A percentile compares a stretch with the other conserved stretches of the same genome.
These are phyloP conservation scores for Herminia tarsipennalis DNA, from an alignment of 2,888 invertebrate genomes.

Conservation along the genomic window DNA sequence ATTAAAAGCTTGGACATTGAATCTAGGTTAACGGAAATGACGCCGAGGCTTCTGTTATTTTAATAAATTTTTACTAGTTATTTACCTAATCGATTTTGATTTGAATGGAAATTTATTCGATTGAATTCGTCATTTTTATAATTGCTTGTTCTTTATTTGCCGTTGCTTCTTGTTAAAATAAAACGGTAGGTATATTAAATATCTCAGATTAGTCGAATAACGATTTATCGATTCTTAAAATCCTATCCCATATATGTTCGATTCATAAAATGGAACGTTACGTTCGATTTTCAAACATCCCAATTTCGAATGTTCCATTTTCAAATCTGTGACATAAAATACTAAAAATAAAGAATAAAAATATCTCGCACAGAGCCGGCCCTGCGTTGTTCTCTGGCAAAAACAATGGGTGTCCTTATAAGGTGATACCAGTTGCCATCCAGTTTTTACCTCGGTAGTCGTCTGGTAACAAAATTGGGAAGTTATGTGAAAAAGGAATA, in stretches of 20 bases:
- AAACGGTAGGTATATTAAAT: too few relatives aligned
- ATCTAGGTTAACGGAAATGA: slow-evolving; percentile 37
- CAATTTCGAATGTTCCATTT: neutral
- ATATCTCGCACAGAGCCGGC: slow-evolving; percentile 21
- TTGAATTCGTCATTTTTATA: neutral
- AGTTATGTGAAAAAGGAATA: slow-evolving; percentile 54
- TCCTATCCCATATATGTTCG: too few relatives aligned
- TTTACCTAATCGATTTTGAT: neutral
- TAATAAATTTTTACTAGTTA: slow-evolving; percentile 2
- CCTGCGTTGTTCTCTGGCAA: slow-evolving; percentile 49
- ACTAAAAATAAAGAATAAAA: slow-evolving; percentile 5
- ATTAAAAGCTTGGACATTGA: slow-evolving; percentile 6
- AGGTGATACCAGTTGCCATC: slow-evolving; percentile 52
- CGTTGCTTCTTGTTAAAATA: too few relatives aligned
- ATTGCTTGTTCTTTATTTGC: neutral
- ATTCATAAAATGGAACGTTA: too few relatives aligned
- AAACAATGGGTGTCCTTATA: slow-evolving; percentile 74
- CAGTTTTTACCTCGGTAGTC: slow-evolving; percentile 52
- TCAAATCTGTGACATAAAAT: neutral
- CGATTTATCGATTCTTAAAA: too few relatives aligned
- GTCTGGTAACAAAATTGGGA: slow-evolving; percentile 54
- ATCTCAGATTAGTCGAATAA: too few relatives aligned
- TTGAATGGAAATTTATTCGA: neutral
- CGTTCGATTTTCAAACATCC: too few relatives aligned
- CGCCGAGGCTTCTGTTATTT: slow-evolving; percentile 13